Evolutionary conservation across 2,113 vertebrate species (phyloP).

Genomic region (Sardina pilchardus): DNA sequence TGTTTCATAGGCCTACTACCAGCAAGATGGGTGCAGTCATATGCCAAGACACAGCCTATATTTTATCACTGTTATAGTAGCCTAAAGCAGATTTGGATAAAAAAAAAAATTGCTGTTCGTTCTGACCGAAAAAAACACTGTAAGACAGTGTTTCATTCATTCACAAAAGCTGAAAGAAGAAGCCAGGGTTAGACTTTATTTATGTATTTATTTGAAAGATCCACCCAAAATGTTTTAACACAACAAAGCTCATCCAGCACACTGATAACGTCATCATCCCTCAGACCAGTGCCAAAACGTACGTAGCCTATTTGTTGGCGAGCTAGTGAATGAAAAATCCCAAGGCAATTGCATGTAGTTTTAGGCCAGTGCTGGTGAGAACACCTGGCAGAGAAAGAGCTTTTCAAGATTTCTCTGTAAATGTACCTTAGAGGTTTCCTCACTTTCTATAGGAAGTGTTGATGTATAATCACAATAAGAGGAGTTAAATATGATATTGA

Average conservation of each 20-base stretch:
- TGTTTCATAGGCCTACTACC: not conserved
- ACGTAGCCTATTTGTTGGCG: not conserved
- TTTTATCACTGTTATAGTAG: not conserved
- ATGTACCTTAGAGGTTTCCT: too few species aligned
- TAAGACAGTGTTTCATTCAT: not conserved
- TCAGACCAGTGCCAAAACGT: not conserved
- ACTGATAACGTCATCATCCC: not conserved
- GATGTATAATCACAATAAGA: too few species aligned
- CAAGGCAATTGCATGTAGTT: not conserved
- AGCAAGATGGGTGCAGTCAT: constrained; percentile 2
- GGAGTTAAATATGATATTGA: too few species aligned
- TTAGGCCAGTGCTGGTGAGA: not conserved
- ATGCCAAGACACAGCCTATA: not conserved
- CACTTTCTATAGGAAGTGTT: too few species aligned
- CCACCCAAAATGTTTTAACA: not conserved
- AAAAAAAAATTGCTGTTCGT: too few species aligned
- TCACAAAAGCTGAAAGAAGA: too few species aligned
- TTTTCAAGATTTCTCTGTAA: too few species aligned
- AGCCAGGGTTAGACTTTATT: too few species aligned
- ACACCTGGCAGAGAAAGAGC: not conserved
- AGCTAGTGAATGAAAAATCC: not conserved
- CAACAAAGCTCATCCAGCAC: not conserved
- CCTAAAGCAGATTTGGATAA: not conserved
- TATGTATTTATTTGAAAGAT: too few species aligned
- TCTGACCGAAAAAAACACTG: not conserved